These are phyloP conservation scores for Biston stratarius DNA, from an alignment of 2,888 invertebrate species.

Conservation along the genomic window DNA sequence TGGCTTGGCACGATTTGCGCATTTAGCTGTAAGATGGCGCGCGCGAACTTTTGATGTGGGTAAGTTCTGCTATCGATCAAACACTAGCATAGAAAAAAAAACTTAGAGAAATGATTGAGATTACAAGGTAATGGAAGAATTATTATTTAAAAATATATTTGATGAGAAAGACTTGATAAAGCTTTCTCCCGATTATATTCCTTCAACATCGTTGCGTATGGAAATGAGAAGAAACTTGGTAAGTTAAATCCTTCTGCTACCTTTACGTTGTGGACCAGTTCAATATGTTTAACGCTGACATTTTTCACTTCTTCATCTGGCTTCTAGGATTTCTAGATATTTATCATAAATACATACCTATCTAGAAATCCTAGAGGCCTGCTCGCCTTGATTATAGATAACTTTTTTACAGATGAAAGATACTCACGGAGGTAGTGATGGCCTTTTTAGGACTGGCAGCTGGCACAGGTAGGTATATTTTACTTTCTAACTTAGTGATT, in stretches of 20 bases:
- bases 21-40: neutral
- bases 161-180: conserved; percentile 58
- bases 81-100: neutral
- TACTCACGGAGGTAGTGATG: conserved; percentile 50
- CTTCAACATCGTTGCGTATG: conserved; percentile 61
- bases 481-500: neutral
- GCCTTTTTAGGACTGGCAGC: conserved; percentile 48
- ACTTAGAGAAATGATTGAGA: conserved; percentile 14
- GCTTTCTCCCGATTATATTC: conserved; percentile 66
- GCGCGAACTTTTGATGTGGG: neutral
- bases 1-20: neutral
- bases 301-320: neutral
- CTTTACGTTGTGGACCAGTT: neutral
- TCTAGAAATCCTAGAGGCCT: neutral
- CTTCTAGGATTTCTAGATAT: too few relatives aligned
- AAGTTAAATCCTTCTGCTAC: conserved; percentile 38
- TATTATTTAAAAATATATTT: conserved; percentile 68
- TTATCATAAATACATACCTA: too few relatives aligned
- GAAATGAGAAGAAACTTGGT: conserved; percentile 66
- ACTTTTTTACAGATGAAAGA: conserved; percentile 61
- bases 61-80: neutral
- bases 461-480: conserved; percentile 56
- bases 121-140: conserved; percentile 62
- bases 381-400: neutral
- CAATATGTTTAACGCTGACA: neutral